phyloP scores from a whole-genome alignment of 2,888 invertebrate species.

The Penaeus monodon region DNA sequence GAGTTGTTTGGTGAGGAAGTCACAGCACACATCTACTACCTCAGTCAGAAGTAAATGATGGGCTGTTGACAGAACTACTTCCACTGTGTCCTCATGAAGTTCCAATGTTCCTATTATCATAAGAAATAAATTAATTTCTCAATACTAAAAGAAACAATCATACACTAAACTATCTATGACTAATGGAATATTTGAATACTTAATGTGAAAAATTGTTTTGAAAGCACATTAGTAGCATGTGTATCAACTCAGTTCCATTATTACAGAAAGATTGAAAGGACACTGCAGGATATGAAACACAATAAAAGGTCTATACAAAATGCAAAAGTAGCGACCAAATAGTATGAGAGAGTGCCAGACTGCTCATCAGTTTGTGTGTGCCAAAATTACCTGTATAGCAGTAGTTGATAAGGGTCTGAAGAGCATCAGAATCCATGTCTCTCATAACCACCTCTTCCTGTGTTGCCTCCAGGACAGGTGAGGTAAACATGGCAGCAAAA shows the following conservation, averaged over 20 bases:
- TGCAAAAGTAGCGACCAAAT: neutral
- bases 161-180: too few relatives aligned
- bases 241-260: too few relatives aligned
- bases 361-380: neutral
- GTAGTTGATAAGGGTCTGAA: conserved; percentile 87
- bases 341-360: too few relatives aligned
- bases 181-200: too few relatives aligned
- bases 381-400: conserved; percentile 84
- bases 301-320: too few relatives aligned
- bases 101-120: conserved; percentile 76
- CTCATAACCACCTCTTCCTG: conserved; percentile 87
- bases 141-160: too few relatives aligned
- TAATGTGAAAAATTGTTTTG: too few relatives aligned
- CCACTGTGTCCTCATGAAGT: conserved; percentile 90
- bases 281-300: too few relatives aligned
- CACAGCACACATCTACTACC: conserved; percentile 90
- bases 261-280: too few relatives aligned
- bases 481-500: conserved; percentile 96
- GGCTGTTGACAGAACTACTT: conserved; percentile 86
- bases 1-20: conserved; percentile 88
- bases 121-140: neutral
- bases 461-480: conserved; percentile 84
- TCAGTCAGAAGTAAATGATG: conserved; percentile 86
- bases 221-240: too few relatives aligned
- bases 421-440: conserved; percentile 87